Base-by-base conservation (phyloP, 2,797 vertebrate genomes). In the Neoniphon sammara region DNA sequence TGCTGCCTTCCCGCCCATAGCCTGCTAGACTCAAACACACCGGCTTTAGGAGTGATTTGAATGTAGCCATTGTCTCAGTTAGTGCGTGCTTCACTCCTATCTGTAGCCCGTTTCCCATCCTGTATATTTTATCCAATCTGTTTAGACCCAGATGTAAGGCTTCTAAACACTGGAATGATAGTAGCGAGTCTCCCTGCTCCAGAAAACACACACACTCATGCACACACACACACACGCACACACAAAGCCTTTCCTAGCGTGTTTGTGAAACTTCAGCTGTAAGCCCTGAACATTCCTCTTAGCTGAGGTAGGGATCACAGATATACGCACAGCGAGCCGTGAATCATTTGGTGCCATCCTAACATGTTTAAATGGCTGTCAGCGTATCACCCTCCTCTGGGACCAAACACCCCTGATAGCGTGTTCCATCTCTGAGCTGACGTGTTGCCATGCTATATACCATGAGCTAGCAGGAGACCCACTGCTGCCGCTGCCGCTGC, bases 391-490 rank as follows among this genome's bases (percentile, higher is more conserved):
- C 15, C 42, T 88, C 83, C 82, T 84, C 78, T 12, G 63, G 80
- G 66, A 82, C 73, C 73, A 82, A 80, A 83, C 70, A 81, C 67
- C 64, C 71, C 58, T 61, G 83, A 75, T 87, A 50, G 82, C 30
- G 49, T 70, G 78, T 81, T 90, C 80, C 70, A 42, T 88, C 82
- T 63, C 69, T 18, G 77, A 70, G 85, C 85, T 88, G 89, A 86
- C 69, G 76, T 84, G 88, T 87, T 86, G 80, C 85, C 81, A 44
- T 70, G 85, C 84, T 81, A 50, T 87, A 85, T 85, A 87, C 81
- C 81, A 85, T 83, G 85, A 91, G 89, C 84, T 80, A 87, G 87
- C 88, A 88, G 85, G 82, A 91, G 85, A 88, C 78, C 87, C 44
- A 78, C 84, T 82, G 79, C 90, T 23, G 7, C 21, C 34, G 20